A percentile compares a stretch with the other conserved stretches of the same genome.
These are phyloP conservation scores for Ochotona curzoniae DNA, from an alignment of 2,113 vertebrate species.

Conservation along the genomic window DNA sequence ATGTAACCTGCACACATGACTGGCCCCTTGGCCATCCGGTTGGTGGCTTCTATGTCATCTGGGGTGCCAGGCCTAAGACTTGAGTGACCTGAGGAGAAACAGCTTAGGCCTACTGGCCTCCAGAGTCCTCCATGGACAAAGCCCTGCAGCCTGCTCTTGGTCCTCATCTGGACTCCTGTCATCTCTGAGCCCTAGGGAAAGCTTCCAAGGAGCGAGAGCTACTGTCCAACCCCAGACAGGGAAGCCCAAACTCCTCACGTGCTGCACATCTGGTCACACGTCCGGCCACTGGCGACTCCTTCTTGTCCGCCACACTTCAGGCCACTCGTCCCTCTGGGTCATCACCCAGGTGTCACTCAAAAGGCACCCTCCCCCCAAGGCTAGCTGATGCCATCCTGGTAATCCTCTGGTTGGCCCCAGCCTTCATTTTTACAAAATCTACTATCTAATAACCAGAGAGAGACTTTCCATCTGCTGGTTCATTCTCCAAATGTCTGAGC, in stretches of 20 bases:
- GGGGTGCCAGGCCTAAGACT: neutral
- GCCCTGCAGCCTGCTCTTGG: neutral
- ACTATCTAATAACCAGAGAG: no score
- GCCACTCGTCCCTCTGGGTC: neutral
- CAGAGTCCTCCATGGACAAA: neutral
- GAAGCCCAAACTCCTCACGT: neutral
- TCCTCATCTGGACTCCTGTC: neutral
- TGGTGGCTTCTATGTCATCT: neutral
- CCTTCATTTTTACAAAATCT: no score
- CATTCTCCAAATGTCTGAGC: no score
- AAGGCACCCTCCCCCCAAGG: neutral
- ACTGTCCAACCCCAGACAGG: neutral
- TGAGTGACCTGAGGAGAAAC: neutral
- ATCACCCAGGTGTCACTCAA: neutral
- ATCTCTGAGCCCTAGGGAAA: neutral
- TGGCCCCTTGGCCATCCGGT: neutral
- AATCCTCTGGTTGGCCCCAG: neutral
- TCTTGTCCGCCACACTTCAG: neutral
- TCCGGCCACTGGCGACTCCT: neutral
- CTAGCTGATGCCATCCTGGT: neutral
- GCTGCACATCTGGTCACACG: neutral
- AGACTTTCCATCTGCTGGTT: no score
- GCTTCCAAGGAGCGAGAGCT: neutral
- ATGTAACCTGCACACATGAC: neutral
- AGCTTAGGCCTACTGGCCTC: neutral